Evolutionary conservation across 2,797 vertebrate species (phyloP).

Genomic region (Halcyon badia): DNA sequence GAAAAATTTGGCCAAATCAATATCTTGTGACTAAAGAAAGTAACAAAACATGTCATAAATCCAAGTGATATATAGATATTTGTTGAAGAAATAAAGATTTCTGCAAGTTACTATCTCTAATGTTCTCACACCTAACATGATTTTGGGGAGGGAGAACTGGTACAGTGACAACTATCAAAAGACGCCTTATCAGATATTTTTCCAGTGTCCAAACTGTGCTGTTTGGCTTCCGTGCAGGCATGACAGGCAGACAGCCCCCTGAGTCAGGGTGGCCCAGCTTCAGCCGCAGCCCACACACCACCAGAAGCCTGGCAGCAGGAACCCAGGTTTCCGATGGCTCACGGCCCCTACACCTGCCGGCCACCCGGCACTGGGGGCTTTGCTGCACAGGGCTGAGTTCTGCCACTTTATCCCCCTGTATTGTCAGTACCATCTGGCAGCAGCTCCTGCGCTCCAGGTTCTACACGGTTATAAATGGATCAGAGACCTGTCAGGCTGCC

Average conservation of each 20-base stretch:
- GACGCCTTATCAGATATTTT: background rate
- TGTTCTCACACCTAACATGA: background rate
- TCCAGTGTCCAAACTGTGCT: background rate
- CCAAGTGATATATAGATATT: background rate
- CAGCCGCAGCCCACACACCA: background rate
- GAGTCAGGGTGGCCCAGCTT: background rate
- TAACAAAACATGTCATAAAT: background rate
- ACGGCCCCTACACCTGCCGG: background rate
- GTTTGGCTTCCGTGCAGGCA: accelerated
- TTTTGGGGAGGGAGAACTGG: background rate
- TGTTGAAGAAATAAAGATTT: background rate
- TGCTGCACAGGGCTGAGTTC: background rate
- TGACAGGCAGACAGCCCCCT: background rate
- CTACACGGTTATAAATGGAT: background rate
- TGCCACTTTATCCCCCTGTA: background rate
- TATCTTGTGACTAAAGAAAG: background rate
- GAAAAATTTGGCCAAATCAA: background rate
- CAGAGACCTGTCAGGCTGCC: slow-evolving; percentile 23
- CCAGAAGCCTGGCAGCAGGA: background rate
- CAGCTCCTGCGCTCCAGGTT: background rate
- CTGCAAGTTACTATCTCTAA: background rate
- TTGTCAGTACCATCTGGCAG: background rate
- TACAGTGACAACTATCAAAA: background rate
- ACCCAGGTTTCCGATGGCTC: background rate
- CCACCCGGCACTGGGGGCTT: background rate